These are phyloP conservation scores for Phaethon lepturus DNA, from an alignment of 2,113 vertebrate species.

Conservation along the genomic window DNA sequence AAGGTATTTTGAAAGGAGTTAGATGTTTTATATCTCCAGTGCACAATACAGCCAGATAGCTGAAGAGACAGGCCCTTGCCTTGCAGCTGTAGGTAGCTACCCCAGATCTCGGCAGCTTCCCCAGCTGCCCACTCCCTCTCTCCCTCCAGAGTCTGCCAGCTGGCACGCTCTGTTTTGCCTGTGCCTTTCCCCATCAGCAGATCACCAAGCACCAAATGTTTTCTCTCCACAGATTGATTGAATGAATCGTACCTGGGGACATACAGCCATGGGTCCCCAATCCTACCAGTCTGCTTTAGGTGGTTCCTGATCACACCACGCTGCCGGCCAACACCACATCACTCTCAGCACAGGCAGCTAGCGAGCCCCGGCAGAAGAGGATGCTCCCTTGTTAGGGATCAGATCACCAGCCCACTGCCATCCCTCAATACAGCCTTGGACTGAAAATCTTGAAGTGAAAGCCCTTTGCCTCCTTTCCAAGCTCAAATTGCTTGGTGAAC, in stretches of 20 bases:
- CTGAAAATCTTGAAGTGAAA: neutral
- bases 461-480: neutral
- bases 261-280: fast-evolving
- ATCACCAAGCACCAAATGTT: neutral
- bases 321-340: neutral
- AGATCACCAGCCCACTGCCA: neutral
- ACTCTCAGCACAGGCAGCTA: neutral
- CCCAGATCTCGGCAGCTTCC: neutral
- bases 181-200: neutral
- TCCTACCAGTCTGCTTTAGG: neutral
- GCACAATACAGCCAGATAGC: neutral
- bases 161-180: neutral
- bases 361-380: neutral
- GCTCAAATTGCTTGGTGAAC: neutral
- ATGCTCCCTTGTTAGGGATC: neutral
- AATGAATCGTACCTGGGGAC: neutral
- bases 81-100: neutral
- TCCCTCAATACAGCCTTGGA: neutral
- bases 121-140: fast-evolving
- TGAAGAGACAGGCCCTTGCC: neutral
- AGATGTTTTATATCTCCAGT: neutral
- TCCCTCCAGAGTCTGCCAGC: neutral
- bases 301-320: fast-evolving
- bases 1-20: neutral
- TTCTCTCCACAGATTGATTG: neutral